phyloP scores from a whole-genome alignment of 2,797 vertebrate species.

The Ibycter americanus region DNA sequence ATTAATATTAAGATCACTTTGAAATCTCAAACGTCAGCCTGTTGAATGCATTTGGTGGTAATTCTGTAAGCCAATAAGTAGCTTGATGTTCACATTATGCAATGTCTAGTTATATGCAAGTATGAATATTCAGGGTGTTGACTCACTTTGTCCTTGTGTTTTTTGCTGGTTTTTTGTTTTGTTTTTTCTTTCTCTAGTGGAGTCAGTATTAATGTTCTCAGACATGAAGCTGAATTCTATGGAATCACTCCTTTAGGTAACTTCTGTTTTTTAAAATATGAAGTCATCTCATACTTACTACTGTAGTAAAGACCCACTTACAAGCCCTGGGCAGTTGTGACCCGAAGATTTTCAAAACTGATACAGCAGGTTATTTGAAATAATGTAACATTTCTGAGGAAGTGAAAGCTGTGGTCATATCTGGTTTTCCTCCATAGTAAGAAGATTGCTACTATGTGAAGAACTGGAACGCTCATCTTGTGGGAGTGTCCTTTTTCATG shows the following conservation, averaged over 20 bases:
- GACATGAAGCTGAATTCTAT: slow-evolving; percentile 98
- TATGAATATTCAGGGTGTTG: background rate
- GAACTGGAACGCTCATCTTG: slow-evolving; percentile 97
- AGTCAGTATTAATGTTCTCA: slow-evolving; percentile 92
- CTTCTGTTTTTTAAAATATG: background rate
- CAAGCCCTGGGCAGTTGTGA: background rate
- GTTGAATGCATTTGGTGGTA: background rate
- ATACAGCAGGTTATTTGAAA: background rate
- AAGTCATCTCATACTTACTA: background rate
- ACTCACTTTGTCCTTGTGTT: background rate
- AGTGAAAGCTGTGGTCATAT: background rate
- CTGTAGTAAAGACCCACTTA: background rate
- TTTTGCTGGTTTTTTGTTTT: background rate
- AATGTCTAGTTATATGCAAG: background rate
- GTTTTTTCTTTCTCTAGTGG: slow-evolving; percentile 80
- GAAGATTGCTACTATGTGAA: slow-evolving; percentile 92
- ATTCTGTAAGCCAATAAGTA: background rate
- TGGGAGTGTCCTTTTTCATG: slow-evolving; percentile 97
- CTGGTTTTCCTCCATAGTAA: slow-evolving; percentile 76
- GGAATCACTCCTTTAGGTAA: slow-evolving; percentile 97
- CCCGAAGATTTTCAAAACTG: background rate
- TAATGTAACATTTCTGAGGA: background rate
- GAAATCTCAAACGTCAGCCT: background rate
- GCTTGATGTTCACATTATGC: background rate
- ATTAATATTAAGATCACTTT: background rate